phyloP scores from a whole-genome alignment of 2,888 invertebrate species.

The Drosophila putrida region DNA sequence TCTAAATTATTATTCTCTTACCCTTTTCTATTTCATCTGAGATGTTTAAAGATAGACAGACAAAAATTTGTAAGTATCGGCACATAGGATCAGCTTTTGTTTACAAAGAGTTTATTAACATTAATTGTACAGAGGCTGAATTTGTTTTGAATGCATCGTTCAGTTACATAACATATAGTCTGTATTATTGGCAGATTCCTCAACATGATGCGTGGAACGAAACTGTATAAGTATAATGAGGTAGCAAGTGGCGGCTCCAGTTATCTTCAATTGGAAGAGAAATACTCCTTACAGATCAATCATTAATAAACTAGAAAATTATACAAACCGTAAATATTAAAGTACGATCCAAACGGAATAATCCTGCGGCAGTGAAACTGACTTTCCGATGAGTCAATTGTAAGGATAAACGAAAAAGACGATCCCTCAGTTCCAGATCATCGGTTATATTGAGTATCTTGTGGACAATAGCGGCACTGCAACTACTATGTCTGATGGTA shows the following conservation, averaged over 20 bases:
- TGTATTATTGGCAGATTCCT: conserved; percentile 48
- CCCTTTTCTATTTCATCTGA: too few species aligned
- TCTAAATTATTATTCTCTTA: too few species aligned
- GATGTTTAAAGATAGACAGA: too few species aligned
- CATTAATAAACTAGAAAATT: not conserved
- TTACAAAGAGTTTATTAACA: conserved; percentile 8
- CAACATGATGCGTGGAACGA: conserved; percentile 72
- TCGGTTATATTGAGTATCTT: conserved; percentile 83
- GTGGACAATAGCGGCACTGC: conserved; percentile 80
- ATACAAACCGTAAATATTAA: conserved; percentile 83
- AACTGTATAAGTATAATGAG: conserved; percentile 85
- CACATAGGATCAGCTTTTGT: not conserved
- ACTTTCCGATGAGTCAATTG: conserved; percentile 84
- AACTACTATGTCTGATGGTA: conserved; percentile 78
- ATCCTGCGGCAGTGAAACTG: conserved; percentile 84
- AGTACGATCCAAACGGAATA: conserved; percentile 85
- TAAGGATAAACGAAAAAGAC: conserved; percentile 81
- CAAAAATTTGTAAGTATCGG: too few species aligned
- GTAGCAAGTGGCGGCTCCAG: conserved; percentile 85
- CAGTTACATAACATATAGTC: conserved; percentile 7
- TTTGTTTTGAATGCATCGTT: not conserved
- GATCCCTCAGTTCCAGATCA: conserved; percentile 78
- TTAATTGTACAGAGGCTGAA: conserved; percentile 9
- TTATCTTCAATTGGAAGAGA: conserved; percentile 72
- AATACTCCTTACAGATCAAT: too few species aligned